phyloP scores from a whole-genome alignment of 2,888 invertebrate species.

The Phlogophora meticulosa region DNA sequence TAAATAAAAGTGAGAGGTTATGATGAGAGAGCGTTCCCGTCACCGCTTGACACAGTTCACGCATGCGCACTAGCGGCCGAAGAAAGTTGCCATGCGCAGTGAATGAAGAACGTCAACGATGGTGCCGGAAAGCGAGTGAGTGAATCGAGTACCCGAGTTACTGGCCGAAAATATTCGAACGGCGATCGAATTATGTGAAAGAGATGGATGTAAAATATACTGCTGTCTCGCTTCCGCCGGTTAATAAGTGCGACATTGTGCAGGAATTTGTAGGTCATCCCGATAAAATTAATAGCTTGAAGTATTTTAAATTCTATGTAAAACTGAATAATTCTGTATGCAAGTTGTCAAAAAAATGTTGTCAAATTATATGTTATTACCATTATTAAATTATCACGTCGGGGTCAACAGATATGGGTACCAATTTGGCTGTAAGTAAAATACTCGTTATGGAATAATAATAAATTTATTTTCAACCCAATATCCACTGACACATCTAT shows the following conservation, averaged over 20 bases:
- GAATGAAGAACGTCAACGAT: constrained; percentile 65
- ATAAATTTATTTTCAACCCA: no score
- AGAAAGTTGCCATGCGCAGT: constrained; percentile 86
- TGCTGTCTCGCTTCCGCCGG: constrained; percentile 54
- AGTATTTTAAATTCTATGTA: neutral
- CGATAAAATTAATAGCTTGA: constrained; percentile 20
- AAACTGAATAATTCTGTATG: neutral
- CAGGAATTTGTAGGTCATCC: constrained; percentile 58
- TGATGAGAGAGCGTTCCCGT: constrained; percentile 76
- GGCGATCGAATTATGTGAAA: constrained; percentile 56
- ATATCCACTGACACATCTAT: no score
- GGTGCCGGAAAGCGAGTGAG: constrained; percentile 59
- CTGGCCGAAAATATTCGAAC: constrained; percentile 64
- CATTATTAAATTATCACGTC: no score
- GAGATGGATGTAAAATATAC: constrained; percentile 60
- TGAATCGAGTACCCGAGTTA: constrained; percentile 62
- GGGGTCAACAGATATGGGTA: no score
- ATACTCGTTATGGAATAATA: no score
- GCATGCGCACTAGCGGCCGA: constrained; percentile 86
- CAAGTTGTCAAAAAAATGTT: neutral
- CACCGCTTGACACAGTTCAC: constrained; percentile 82
- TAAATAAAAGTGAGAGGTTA: constrained; percentile 77
- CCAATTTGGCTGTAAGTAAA: no score
- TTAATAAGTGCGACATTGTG: constrained; percentile 58
- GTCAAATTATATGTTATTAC: neutral